Evolutionary conservation across 2,888 invertebrate genomes (phyloP).

Genomic region (Limnephilus lunatus): DNA sequence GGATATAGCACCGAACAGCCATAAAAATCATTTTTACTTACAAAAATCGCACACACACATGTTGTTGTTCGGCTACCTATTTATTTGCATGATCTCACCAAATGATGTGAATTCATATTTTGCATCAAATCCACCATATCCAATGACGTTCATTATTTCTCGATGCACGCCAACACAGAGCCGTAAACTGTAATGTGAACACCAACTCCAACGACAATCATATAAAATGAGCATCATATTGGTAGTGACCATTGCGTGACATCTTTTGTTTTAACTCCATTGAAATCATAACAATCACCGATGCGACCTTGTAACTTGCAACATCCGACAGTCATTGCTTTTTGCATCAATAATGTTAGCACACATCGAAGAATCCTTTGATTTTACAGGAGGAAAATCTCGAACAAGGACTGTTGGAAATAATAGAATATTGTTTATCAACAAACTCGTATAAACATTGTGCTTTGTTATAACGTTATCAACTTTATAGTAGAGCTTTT

Average conservation of each 20-base stretch:
- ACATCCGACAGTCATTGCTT: not conserved
- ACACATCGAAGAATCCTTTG: not conserved
- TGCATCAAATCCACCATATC: not conserved
- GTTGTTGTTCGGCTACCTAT: not conserved
- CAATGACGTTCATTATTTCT: not conserved
- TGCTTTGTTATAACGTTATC: not conserved
- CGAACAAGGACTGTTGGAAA: not conserved
- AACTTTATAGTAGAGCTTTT: not conserved
- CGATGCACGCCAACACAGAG: not conserved
- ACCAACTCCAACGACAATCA: not conserved
- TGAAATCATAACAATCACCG: not conserved
- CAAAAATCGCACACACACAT: not conserved
- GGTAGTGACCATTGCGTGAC: not conserved
- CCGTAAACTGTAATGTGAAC: not conserved
- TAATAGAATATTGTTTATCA: not conserved
- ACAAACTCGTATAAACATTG: not conserved
- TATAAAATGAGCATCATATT: not conserved
- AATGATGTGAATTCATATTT: not conserved
- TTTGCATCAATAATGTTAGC: not conserved
- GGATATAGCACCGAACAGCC: not conserved
- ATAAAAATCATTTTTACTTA: too few species aligned
- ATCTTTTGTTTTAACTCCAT: not conserved
- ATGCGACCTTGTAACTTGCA: not conserved
- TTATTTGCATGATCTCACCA: not conserved
- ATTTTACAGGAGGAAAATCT: not conserved